Evolutionary conservation across 2,888 invertebrate species (phyloP).

Genomic region (Therioaphis trifolii): DNA sequence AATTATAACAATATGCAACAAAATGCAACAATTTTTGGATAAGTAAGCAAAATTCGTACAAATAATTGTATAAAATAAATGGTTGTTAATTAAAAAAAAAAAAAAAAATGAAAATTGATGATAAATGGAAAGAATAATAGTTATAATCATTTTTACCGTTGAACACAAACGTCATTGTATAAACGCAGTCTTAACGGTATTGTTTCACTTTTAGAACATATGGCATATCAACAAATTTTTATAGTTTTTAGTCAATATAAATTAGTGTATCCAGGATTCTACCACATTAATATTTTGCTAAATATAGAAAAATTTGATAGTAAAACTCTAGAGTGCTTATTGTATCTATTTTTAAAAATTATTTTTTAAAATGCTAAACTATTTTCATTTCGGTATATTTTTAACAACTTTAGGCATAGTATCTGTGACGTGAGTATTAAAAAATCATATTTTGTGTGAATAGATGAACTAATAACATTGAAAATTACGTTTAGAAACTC

Average conservation of each 20-base stretch:
- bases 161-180: not conserved
- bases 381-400: not conserved
- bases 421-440: not conserved
- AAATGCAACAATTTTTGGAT: too few species aligned
- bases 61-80: too few species aligned
- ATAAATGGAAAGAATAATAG: not conserved
- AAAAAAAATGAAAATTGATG: too few species aligned
- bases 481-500: too few species aligned
- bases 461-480: too few species aligned
- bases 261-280: not conserved
- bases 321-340: not conserved
- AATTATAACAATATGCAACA: too few species aligned
- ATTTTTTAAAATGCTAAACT: not conserved
- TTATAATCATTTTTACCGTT: not conserved
- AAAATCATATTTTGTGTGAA: not conserved
- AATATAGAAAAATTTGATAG: too few species aligned
- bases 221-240: not conserved
- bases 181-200: not conserved
- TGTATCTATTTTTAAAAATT: not conserved
- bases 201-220: not conserved
- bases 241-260: not conserved
- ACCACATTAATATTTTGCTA: not conserved
- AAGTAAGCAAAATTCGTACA: too few species aligned
- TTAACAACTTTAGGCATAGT: not conserved
- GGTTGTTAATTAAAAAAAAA: too few species aligned